phyloP scores from a whole-genome alignment of 2,113 vertebrate species.

The Tetraodon nigroviridis region DNA sequence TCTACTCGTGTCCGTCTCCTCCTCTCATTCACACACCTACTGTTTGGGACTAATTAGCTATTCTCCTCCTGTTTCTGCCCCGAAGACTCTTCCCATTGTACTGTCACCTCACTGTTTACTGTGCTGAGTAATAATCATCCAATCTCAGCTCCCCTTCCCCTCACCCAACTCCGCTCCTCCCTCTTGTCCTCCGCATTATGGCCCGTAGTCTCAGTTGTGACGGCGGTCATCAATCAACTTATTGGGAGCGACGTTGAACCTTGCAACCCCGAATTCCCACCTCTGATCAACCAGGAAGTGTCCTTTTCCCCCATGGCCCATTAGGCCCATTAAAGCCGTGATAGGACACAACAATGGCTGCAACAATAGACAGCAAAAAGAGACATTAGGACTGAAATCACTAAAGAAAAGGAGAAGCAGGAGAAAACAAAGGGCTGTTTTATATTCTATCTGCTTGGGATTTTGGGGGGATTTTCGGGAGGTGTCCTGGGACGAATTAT shows the following conservation, averaged over 20 bases:
- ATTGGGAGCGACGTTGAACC: conserved; percentile 58
- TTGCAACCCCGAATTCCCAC: conserved; percentile 60
- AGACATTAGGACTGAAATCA: conserved; percentile 46
- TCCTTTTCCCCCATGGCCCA: conserved; percentile 60
- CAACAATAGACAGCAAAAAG: conserved; percentile 45
- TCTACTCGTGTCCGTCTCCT: conserved; percentile 69
- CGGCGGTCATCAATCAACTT: conserved; percentile 73
- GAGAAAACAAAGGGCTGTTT: conserved; percentile 48
- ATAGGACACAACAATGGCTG: conserved; percentile 44
- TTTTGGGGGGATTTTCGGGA: conserved; percentile 32
- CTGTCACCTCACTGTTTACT: conserved; percentile 48
- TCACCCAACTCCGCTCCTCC: conserved; percentile 48
- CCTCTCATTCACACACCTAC: conserved; percentile 59
- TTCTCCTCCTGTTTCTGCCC: conserved; percentile 23
- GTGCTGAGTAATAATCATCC: conserved; percentile 62
- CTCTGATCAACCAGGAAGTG: conserved; percentile 65
- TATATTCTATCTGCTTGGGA: conserved; percentile 27
- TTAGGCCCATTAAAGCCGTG: conserved; percentile 61
- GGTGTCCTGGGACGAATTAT: conserved; percentile 32
- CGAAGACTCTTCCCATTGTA: conserved; percentile 42
- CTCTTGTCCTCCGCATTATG: conserved; percentile 69
- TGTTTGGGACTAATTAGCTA: conserved; percentile 62
- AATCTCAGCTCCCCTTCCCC: conserved; percentile 40
- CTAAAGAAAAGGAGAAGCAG: conserved; percentile 45
- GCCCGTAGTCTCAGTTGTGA: conserved; percentile 45